Percentiles rank a stretch among this genome's conserved stretches.
Evolutionary conservation across 1,140 invertebrate species (phyloP).

Genomic region (Delia radicum): DNA sequence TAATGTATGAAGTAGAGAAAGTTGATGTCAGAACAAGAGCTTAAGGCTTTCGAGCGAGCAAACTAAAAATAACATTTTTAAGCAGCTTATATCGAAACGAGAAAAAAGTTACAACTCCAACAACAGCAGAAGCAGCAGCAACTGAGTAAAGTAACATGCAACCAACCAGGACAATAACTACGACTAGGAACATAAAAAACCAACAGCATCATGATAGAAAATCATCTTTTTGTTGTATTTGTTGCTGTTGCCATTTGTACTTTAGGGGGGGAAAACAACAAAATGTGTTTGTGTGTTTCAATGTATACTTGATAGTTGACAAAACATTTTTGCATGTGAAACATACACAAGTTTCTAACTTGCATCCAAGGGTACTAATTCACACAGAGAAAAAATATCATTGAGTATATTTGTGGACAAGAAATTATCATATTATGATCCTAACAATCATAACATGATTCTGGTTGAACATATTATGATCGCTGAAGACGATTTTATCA

Average conservation of each 20-base stretch:
- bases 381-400: background rate
- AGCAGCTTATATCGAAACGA: conserved; percentile 8
- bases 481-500: too few relatives aligned
- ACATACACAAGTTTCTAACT: background rate
- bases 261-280: background rate
- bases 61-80: conserved; percentile 24
- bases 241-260: background rate
- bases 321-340: conserved; percentile 18
- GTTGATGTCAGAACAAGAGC: conserved; percentile 23
- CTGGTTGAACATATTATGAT: too few relatives aligned
- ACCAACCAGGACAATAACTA: background rate
- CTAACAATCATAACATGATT: too few relatives aligned
- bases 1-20: conserved; percentile 3
- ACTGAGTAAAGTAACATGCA: background rate
- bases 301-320: conserved; percentile 17
- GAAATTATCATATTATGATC: too few relatives aligned
- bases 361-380: background rate
- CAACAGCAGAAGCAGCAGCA: background rate
- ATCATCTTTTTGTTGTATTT: background rate
- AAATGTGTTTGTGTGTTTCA: background rate
- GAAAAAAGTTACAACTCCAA: background rate
- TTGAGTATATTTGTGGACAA: too few relatives aligned
- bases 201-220: background rate
- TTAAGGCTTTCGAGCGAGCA: conserved; percentile 20
- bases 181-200: background rate